Evolutionary conservation across 1,140 invertebrate genomes (phyloP).

Genomic region (Mercenaria mercenaria): DNA sequence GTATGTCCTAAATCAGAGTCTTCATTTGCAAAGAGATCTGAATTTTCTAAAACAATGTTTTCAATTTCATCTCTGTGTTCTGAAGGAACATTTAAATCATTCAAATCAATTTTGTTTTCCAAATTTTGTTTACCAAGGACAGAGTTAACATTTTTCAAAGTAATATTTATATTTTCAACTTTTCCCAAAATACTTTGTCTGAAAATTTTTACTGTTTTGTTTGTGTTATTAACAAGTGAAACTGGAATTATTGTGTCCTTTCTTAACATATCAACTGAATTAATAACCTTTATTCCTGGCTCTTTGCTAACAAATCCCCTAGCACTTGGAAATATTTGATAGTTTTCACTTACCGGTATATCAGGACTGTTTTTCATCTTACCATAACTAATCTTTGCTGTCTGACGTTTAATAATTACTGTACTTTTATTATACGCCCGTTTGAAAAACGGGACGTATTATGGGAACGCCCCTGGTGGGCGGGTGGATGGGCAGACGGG

Average conservation of each 20-base stretch:
- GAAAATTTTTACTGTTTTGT: slow-evolving; percentile 25
- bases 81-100: not conserved
- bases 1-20: slow-evolving; percentile 45
- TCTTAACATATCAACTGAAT: slow-evolving; percentile 19
- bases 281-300: slow-evolving; percentile 57
- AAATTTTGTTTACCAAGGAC: not conserved
- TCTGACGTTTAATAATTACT: slow-evolving; percentile 38
- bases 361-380: slow-evolving; percentile 9
- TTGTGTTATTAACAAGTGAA: slow-evolving; percentile 45
- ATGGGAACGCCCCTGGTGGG: too few relatives aligned
- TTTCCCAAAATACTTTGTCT: not conserved
- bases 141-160: not conserved
- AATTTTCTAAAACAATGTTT: not conserved
- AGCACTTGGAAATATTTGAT: not conserved
- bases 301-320: slow-evolving; percentile 32
- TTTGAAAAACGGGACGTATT: too few relatives aligned
- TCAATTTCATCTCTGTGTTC: not conserved
- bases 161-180: not conserved
- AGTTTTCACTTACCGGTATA: not conserved
- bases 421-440: not conserved
- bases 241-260: slow-evolving; percentile 25
- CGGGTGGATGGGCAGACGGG: too few relatives aligned
- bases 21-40: slow-evolving; percentile 26
- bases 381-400: slow-evolving; percentile 19
- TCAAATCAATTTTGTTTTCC: not conserved